Evolutionary conservation across 2,797 vertebrate genomes (phyloP), one percentile per base, ranked within the genome.

Genomic region (Leuciscus waleckii): DNA sequence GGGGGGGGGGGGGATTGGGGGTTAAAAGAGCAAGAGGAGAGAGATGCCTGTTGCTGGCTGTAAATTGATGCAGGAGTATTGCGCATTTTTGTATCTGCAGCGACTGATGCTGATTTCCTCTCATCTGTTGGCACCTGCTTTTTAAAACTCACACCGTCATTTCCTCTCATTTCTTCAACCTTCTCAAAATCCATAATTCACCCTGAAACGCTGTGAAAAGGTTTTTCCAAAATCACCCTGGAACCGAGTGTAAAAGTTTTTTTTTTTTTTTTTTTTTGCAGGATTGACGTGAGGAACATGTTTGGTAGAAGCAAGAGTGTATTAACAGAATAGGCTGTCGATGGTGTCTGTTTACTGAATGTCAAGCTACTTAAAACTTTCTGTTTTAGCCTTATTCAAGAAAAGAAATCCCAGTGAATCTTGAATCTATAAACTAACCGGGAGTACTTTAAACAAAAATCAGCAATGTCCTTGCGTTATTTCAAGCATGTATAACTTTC

Each of bases 141-240:
- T 82, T 67, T 43, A 86, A 88, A 84, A 74, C 81, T 89, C 87
- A 92, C 63, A 58, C 63, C 19, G 51, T 84, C 79, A 86, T 90
- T 89, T 88, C 84, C 85, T 88, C 88, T 86, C 70, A 89, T 88
- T 91, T 88, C 88, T 89, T 71, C 87, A 90, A 91, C 86, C 88
- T 86, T 84, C 86, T 61, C 76, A 82, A 84, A 89, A 89, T 94
- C 94, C 91, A 90, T 92, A 94, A 94, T 94, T 94, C 86, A 83
- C 81, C 84, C 74, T 85, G 93, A 94, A 93, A 91, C 91, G 91
- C 92, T 93, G 90, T 91, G 91, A 93, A 94, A 91, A 76, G 83
- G 70, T 83, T 54, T 37, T 65, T 13, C n/a, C n/a, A n/a, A n/a
- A n/a, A n/a, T n/a, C n/a, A n/a, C n/a, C n/a, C n/a, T n/a, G n/a